Evolutionary conservation across 2,888 invertebrate genomes (phyloP), one percentile per base, ranked within the genome.

Genomic region (Synergus japonicus): DNA sequence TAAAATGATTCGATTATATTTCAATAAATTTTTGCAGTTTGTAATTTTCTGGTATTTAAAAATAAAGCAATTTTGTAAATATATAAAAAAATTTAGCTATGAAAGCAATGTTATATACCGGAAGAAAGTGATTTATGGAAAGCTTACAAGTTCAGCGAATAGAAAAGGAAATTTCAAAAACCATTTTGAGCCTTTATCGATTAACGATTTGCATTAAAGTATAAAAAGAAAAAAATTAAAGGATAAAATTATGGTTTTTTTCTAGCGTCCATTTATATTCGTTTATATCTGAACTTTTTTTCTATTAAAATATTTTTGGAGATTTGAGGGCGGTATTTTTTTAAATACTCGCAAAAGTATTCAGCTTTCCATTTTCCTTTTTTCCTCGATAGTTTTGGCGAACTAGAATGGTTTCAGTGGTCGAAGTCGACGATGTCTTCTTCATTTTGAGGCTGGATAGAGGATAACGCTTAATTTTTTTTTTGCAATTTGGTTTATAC

Each of bases 261-360:
- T 54, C 9, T 66, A 37, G 37, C 15, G 37, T 73, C 73, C 73
- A 73, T 49, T 54, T 37, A 73, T 73, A 73, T 41, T 73, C 54
- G 54, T 41, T 29, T 37, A 37, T 73, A 73, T 54, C 73, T 73
- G 73, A 73, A 73, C 73, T 73, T 73, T 54, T 69, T 37, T 10
- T 37, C 73, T 73, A 54, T 73, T 73, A 69, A 69, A 49, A 69
- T 69, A 69, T 41, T 49, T 69, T 69, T 69, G 49, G 29, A 69
- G 69, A 69, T 49, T 69, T 69, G 29, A 69, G 49, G 69, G 69
- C 69, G 69, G 37, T 69, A 69, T 69, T 69, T 67, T 67, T 49
- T 46, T 5, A 54, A 29, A 73, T 73, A 54, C 49, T 73, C 54
- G 37, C 37, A 37, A 37, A 73, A 54, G 15, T 73, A 12, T 54